Evolutionary conservation across 2,888 invertebrate species (phyloP).

Genomic region (Morinoia aosen): DNA sequence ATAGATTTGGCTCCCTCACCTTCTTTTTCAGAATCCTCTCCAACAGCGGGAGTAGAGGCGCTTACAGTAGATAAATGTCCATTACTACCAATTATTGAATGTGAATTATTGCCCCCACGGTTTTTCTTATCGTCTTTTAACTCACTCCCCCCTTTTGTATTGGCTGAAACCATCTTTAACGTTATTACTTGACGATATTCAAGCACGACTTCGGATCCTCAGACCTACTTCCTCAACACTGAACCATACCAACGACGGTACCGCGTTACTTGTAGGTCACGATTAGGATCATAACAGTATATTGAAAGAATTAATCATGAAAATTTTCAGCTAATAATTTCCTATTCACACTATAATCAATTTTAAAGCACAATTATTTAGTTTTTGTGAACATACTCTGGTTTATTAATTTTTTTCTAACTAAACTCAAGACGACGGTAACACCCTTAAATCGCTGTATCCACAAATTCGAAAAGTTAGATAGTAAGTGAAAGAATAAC

Average conservation of each 20-base stretch:
- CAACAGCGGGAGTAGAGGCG: neutral
- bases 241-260: constrained; percentile 31
- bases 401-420: neutral
- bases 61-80: constrained; percentile 30
- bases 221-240: neutral
- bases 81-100: constrained; percentile 40
- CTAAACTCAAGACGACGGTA: neutral
- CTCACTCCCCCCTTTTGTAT: constrained; percentile 25
- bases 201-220: neutral
- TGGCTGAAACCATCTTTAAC: constrained; percentile 45
- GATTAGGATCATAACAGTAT: neutral
- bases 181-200: neutral
- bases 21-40: constrained; percentile 26
- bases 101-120: constrained; percentile 19
- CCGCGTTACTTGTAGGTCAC: constrained; percentile 14
- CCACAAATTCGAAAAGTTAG: neutral
- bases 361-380: neutral
- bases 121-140: constrained; percentile 48
- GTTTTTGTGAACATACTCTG: neutral
- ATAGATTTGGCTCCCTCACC: neutral
- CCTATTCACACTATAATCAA: neutral
- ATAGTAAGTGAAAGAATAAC: neutral
- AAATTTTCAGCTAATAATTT: neutral
- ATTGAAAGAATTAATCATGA: neutral
- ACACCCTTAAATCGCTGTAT: neutral